Evolutionary conservation across 2,797 vertebrate species (phyloP), one percentile per base, ranked within the genome.

Genomic region (Rhinophrynus dorsalis): DNA sequence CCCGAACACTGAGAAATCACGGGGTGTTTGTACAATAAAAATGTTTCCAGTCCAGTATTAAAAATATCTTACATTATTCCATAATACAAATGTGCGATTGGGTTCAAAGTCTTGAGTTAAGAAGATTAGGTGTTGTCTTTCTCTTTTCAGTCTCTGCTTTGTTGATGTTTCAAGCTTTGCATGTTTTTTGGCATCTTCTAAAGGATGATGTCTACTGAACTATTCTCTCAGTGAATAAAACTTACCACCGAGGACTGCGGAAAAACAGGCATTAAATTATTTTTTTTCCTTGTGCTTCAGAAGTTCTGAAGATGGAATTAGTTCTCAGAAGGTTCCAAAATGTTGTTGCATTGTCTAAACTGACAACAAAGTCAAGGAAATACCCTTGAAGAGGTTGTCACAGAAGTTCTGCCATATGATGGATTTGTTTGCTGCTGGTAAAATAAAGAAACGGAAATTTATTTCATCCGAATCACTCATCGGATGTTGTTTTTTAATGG

Each of bases 121-220:
- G 85, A 82, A 86, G 85, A 86, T 87, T 86, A 86, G 80, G 80
- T 82, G 78, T 82, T 81, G 83, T 83, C 81, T 66, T 80, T 77
- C 77, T 82, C 74, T 80, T 74, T 29, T 56, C 27, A 7, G 7
- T 48, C 9, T 18, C 13, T 24, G 78, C 81, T 83, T 86, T 86
- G 82, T 87, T 81, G 77, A 79, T 80, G 80, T 87, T 84, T 84
- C 83, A 85, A 83, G 79, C 80, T 76, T 79, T 80, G 77, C 71
- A 54, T 78, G 67, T 24, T 84, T 32, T 83, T 83, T 86, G 84
- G 80, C 84, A 82, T 80, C 81, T 84, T 85, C 75, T 79, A 78
- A 85, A 84, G 84, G 81, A 75, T 81, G 72, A 78, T 79, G 79
- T 83, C 80, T 84, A 84, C 77, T 83, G 82, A 83, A 84, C 83